phyloP scores from a whole-genome alignment of 2,888 invertebrate species.

The Tetheella fluctuosa region DNA sequence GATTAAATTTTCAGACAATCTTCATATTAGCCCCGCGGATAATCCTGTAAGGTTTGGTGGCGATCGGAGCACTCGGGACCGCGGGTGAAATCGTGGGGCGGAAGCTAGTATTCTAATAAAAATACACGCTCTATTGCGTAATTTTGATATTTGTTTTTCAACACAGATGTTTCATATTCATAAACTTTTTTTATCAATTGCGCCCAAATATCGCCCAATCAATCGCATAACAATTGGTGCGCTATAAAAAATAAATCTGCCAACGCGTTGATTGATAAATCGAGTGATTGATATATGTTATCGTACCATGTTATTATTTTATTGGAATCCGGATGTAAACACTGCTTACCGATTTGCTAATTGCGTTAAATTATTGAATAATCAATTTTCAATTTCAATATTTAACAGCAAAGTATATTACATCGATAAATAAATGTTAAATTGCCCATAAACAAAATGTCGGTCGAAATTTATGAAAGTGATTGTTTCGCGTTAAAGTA shows the following conservation, averaged over 20 bases:
- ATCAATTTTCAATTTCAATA: too few species aligned
- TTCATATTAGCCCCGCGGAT: too few species aligned
- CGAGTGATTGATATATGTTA: background rate
- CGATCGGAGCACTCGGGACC: too few species aligned
- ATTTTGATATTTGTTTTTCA: background rate
- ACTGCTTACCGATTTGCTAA: background rate
- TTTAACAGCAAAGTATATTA: too few species aligned
- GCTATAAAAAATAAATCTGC: background rate
- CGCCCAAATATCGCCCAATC: background rate
- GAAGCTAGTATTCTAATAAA: too few species aligned
- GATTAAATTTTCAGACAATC: too few species aligned
- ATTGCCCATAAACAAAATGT: too few species aligned
- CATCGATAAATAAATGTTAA: too few species aligned
- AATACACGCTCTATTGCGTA: background rate
- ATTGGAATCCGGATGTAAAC: slow-evolving; percentile 3
- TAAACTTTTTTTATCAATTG: background rate
- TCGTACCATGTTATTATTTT: background rate
- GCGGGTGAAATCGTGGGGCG: too few species aligned
- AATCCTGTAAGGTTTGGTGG: too few species aligned
- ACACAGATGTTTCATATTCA: background rate
- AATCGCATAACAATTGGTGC: background rate
- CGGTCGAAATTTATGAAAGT: too few species aligned
- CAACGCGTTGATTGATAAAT: slow-evolving; percentile 2
- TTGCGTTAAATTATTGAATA: background rate
- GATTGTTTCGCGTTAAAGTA: too few species aligned